Evolutionary conservation across 2,888 invertebrate species (phyloP).

Genomic region (Autographa gamma): DNA sequence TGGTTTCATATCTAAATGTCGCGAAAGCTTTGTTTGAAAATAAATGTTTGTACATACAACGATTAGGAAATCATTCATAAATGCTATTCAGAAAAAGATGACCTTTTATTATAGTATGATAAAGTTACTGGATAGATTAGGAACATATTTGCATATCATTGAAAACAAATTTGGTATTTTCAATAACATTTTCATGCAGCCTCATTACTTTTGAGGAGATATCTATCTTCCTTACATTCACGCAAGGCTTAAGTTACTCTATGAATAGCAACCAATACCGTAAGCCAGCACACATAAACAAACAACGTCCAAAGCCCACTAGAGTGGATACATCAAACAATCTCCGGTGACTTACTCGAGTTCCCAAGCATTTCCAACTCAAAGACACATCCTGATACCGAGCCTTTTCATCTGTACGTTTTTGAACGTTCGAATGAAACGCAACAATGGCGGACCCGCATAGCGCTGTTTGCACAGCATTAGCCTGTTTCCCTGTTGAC

Average conservation of each 20-base stretch:
- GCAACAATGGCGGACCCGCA: conserved; percentile 61
- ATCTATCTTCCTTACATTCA: too few relatives aligned
- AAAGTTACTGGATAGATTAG: too few relatives aligned
- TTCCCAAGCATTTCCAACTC: conserved; percentile 17
- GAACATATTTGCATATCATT: too few relatives aligned
- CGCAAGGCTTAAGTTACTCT: not conserved
- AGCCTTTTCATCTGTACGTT: conserved; percentile 42
- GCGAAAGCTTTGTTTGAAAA: too few relatives aligned
- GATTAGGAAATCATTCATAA: too few relatives aligned
- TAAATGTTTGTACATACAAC: too few relatives aligned
- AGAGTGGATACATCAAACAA: conserved; percentile 29
- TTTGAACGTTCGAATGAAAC: conserved; percentile 23
- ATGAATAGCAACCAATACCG: not conserved
- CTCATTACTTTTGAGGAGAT: too few relatives aligned
- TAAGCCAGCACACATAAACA: not conserved
- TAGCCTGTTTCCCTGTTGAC: conserved; percentile 62
- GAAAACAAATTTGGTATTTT: too few relatives aligned
- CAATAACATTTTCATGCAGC: too few relatives aligned
- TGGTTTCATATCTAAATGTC: too few relatives aligned
- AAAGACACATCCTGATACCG: conserved; percentile 42
- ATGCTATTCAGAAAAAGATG: too few relatives aligned
- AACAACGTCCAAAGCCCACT: not conserved
- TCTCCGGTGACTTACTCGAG: conserved; percentile 44
- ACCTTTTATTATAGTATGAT: too few relatives aligned
- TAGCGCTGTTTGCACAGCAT: conserved; percentile 65